phyloP scores from a whole-genome alignment of 1,140 invertebrate genomes.

The Plutomurus gul region DNA sequence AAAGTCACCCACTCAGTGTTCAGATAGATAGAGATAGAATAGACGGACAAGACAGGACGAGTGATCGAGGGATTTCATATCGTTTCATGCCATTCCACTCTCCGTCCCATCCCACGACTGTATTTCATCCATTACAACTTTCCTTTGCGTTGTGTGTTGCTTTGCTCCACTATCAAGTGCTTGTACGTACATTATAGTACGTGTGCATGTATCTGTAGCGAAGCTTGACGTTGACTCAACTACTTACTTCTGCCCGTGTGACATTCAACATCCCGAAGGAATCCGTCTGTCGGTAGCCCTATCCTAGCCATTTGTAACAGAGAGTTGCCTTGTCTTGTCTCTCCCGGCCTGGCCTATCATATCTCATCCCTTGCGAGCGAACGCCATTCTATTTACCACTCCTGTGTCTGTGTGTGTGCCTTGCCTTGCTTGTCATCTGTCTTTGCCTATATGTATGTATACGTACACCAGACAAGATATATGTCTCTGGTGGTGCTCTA shows the following conservation, averaged over 20 bases:
- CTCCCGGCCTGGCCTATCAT: constrained; percentile 12
- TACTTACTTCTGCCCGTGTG: constrained; percentile 25
- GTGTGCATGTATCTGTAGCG: background rate
- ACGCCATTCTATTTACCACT: constrained; percentile 18
- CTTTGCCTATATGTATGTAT: background rate
- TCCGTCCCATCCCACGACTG: background rate
- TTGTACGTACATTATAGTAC: too few relatives aligned
- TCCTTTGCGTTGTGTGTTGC: background rate
- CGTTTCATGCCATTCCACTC: constrained; percentile 19
- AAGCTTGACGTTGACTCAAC: constrained; percentile 11
- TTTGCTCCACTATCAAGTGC: background rate
- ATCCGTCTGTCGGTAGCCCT: constrained; percentile 12
- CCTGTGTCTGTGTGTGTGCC: too few relatives aligned
- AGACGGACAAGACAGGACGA: background rate
- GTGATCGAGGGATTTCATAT: constrained; percentile 26
- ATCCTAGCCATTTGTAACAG: background rate
- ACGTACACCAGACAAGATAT: background rate
- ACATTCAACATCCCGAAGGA: constrained; percentile 28
- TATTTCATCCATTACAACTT: constrained; percentile 20
- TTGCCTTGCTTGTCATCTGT: too few relatives aligned
- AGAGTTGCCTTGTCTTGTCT: background rate
- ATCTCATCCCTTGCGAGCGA: constrained; percentile 8
- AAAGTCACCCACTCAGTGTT: background rate
- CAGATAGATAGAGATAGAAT: background rate
- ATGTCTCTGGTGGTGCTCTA: too few relatives aligned